Conservation (phyloP, 1,140 invertebrate species). For the Lepidotrigona ventralis region DNA sequence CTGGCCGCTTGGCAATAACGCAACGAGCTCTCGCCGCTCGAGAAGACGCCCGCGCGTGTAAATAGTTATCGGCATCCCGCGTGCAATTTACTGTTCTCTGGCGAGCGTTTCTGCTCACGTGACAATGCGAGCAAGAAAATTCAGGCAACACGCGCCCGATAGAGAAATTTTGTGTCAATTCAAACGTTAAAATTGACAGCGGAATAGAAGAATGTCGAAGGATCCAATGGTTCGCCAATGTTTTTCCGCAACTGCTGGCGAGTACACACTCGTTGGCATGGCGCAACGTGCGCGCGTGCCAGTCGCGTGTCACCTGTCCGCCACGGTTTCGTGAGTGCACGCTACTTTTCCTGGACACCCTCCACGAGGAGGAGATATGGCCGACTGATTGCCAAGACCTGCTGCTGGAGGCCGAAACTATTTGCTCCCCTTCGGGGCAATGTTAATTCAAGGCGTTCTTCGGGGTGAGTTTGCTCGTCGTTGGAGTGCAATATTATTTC, state of each 20-base stretch:
- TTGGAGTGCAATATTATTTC: not conserved
- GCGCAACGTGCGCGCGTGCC: constrained; percentile 68
- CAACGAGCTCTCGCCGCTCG: not conserved
- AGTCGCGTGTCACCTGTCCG: constrained; percentile 79
- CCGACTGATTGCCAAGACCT: constrained; percentile 74
- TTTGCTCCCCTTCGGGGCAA: constrained; percentile 10
- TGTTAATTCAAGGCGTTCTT: constrained; percentile 16
- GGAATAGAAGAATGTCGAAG: constrained; percentile 11
- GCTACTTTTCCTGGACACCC: constrained; percentile 69
- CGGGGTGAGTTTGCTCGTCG: constrained; percentile 29
- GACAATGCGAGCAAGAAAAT: not conserved
- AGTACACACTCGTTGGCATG: constrained; percentile 12
- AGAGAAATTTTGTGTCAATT: not conserved
- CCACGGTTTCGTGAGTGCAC: constrained; percentile 73
- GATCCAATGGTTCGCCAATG: constrained; percentile 50
- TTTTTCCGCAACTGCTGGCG: constrained; percentile 69
- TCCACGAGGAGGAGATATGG: constrained; percentile 73
- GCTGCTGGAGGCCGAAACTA: constrained; percentile 57
- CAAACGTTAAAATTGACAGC: too few species aligned
- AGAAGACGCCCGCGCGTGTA: not conserved
- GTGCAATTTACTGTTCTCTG: constrained; percentile 13
- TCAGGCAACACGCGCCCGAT: not conserved
- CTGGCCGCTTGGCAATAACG: not conserved
- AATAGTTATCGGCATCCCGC: constrained; percentile 22
- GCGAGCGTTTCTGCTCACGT: constrained; percentile 21